Conservation (phyloP, 2,113 vertebrate species). For the Pteropus alecto region DNA sequence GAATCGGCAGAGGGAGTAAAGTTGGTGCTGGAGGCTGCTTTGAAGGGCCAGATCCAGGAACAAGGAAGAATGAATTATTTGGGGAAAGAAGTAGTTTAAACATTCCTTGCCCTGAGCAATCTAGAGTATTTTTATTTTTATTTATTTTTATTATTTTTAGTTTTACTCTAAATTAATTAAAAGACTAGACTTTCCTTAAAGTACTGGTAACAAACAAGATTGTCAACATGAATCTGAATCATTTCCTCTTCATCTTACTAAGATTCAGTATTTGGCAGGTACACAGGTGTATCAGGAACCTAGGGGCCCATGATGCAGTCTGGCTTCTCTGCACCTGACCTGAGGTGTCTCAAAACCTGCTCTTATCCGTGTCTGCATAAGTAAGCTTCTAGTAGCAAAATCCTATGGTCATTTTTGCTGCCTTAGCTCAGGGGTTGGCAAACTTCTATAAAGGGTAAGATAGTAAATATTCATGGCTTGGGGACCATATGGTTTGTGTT, state of each 20-base stretch:
- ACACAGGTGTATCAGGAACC: not conserved
- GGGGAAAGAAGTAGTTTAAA: not conserved
- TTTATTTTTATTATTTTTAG: too few species aligned
- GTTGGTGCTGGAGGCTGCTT: not conserved
- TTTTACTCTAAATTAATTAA: not conserved
- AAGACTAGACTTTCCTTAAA: not conserved
- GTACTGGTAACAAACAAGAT: not conserved
- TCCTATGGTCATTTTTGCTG: not conserved
- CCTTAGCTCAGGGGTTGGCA: not conserved
- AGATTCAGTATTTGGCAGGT: not conserved
- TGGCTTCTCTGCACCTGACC: not conserved
- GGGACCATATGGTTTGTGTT: not conserved
- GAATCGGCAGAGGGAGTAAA: not conserved
- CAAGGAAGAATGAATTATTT: not conserved
- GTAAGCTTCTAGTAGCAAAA: not conserved
- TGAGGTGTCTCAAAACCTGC: too few species aligned
- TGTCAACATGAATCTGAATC: not conserved
- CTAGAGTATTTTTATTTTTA: not conserved
- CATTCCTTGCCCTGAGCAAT: not conserved
- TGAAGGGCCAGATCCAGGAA: not conserved
- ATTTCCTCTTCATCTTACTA: not conserved
- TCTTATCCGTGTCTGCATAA: not conserved
- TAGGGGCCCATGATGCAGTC: not conserved
- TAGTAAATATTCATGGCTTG: not conserved
- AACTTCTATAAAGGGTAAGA: not conserved